Evolutionary conservation across 2,797 vertebrate species (phyloP).

Genomic region (Forpus xanthops): DNA sequence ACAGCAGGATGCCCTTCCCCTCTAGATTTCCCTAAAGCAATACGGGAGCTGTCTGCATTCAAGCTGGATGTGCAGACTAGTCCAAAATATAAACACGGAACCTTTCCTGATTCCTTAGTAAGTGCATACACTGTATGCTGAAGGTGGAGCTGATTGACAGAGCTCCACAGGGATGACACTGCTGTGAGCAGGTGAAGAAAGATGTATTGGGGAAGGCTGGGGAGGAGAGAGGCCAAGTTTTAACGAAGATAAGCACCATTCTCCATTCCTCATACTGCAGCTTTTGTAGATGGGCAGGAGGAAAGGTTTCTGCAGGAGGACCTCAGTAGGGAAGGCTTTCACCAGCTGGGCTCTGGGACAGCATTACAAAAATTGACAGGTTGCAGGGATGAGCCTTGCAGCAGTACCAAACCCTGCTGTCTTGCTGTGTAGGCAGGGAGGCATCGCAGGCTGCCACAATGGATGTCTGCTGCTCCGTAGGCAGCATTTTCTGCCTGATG

Average conservation of each 20-base stretch:
- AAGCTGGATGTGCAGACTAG: background rate
- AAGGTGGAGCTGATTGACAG: background rate
- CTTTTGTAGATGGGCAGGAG: background rate
- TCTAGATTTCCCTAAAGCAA: background rate
- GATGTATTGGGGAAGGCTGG: background rate
- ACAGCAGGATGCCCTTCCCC: background rate
- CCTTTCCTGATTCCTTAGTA: background rate
- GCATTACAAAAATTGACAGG: background rate
- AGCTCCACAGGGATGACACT: background rate
- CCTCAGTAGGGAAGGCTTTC: background rate
- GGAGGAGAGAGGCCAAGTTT: background rate
- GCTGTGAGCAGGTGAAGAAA: background rate
- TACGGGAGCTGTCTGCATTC: background rate
- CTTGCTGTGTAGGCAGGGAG: background rate
- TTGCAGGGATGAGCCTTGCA: background rate
- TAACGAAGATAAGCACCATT: rapidly evolving
- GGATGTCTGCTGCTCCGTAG: rapidly evolving
- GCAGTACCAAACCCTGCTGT: background rate
- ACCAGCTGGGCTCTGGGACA: background rate
- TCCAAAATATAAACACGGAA: background rate
- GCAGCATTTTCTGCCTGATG: background rate
- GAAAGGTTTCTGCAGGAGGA: rapidly evolving
- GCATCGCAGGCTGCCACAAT: background rate
- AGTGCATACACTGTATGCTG: background rate
- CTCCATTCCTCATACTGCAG: background rate